Evolutionary conservation across 2,888 invertebrate genomes (phyloP).

Genomic region (Trissonchulus sp.): DNA sequence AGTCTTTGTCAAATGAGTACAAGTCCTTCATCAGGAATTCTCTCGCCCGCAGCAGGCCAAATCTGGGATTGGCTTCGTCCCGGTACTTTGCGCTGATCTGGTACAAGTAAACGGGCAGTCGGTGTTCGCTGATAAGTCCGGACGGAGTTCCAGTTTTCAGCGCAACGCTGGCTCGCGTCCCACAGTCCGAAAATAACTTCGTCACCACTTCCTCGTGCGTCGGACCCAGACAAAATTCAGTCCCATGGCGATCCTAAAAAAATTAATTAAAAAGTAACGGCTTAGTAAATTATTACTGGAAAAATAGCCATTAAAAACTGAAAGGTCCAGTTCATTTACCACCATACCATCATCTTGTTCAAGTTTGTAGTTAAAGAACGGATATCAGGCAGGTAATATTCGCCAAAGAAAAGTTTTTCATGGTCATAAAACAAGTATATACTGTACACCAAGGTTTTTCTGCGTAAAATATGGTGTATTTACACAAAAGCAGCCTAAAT

Average conservation of each 20-base stretch:
- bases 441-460: neutral
- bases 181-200: too few species aligned
- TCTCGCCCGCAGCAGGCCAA: constrained; percentile 74
- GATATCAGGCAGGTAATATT: too few species aligned
- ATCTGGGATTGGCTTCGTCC: constrained; percentile 81
- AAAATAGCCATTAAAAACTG: too few species aligned
- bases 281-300: too few species aligned
- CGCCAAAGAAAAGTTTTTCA: too few species aligned
- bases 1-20: constrained; percentile 72
- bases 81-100: constrained; percentile 79
- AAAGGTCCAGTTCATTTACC: too few species aligned
- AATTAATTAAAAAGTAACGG: too few species aligned
- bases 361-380: too few species aligned
- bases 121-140: neutral
- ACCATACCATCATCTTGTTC: too few species aligned
- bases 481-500: neutral
- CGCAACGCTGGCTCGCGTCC: too few species aligned
- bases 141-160: neutral
- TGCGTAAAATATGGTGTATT: neutral
- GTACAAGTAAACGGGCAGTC: constrained; percentile 29
- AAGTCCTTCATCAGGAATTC: constrained; percentile 95
- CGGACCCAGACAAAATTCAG: constrained; percentile 76
- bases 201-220: constrained; percentile 88
- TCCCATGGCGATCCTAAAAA: constrained; percentile 72
- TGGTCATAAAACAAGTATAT: too few species aligned